Evolutionary conservation across 2,113 vertebrate genomes (phyloP), one percentile per base, ranked within the genome.

Genomic region (Burhinus oedicnemus): DNA sequence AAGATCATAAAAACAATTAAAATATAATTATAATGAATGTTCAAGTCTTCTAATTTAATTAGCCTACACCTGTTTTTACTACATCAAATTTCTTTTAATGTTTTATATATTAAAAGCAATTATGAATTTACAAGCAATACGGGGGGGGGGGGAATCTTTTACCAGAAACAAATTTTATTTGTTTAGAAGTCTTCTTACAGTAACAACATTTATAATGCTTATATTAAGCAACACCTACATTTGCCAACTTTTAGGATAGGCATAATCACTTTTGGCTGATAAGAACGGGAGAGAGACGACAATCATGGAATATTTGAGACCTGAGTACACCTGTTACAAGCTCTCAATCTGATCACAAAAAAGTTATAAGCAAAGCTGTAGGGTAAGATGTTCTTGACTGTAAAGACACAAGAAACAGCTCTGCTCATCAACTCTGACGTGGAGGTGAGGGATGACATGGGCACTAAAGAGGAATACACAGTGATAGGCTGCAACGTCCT

Each of bases 71-170:
- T 96, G 65, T 4, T 77, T 95, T 96, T 92, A 91, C 29, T 65
- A 57, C 58, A 95, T 71, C 54, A 66, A 86, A 69, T 87, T 94
- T 77, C 7, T 89, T 93, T 77, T 92, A 93, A 82, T 66, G 42
- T 57, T 70, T 88, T 80, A 36, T 82, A 89, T 83, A 91, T 80
- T 91, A 92, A 87, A 96, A 92, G 38, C 86, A 92, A 87, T 96
- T 90, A 94, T 21, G 13, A 77, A 70, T 87, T 86, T 83, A 70
- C 36, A 71, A 90, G 66, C 51, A 89, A 95, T 62, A 72, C 7
- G 30, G 30, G 20, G 25, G 40, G 7, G 1, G 5, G 11, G 2
- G 15, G 8, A 12, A 20, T 25, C 49, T 79, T 62, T 83, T 34
- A 81, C 19, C 21, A 85, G 80, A 69, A 78, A n/a, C 2, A 58